A percentile compares a stretch with the other conserved stretches of the same genome.
Evolutionary conservation across 2,888 invertebrate genomes (phyloP).

Genomic region (Celastrina argiolus): DNA sequence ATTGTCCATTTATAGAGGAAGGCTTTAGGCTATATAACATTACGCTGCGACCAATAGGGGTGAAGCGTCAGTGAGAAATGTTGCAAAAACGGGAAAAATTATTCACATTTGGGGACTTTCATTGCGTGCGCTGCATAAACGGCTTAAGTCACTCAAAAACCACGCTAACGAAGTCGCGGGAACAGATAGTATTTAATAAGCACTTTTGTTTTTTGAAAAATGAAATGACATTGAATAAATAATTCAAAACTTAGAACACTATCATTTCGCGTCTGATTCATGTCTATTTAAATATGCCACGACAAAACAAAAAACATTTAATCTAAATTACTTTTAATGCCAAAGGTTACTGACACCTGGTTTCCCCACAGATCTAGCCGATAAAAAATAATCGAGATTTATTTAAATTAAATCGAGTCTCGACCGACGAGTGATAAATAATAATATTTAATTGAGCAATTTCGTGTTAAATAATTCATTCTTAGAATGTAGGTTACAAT

Average conservation of each 20-base stretch:
- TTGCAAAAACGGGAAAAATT: too few relatives aligned
- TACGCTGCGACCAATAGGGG: too few relatives aligned
- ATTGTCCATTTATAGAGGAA: too few relatives aligned
- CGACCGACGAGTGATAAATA: not conserved
- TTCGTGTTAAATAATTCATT: conserved; percentile 13
- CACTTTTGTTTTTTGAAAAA: too few relatives aligned
- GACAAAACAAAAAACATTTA: not conserved
- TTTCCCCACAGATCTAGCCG: not conserved
- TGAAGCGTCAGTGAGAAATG: too few relatives aligned
- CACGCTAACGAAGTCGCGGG: too few relatives aligned
- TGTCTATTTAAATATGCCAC: not conserved
- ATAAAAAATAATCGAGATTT: conserved; percentile 10
- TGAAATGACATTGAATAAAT: not conserved
- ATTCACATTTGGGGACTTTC: too few relatives aligned
- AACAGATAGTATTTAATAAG: too few relatives aligned
- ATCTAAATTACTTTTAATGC: conserved; percentile 1
- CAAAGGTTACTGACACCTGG: conserved; percentile 8
- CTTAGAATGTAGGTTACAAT: conserved; percentile 23
- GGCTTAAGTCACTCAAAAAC: too few relatives aligned
- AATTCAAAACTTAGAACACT: not conserved
- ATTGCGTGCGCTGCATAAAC: too few relatives aligned
- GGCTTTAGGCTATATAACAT: too few relatives aligned
- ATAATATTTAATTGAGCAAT: conserved; percentile 11
- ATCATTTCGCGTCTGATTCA: not conserved
- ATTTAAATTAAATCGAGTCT: not conserved